These are phyloP conservation scores for Callipepla californica DNA, from an alignment of 2,113 vertebrate genomes.

Conservation along the genomic window DNA sequence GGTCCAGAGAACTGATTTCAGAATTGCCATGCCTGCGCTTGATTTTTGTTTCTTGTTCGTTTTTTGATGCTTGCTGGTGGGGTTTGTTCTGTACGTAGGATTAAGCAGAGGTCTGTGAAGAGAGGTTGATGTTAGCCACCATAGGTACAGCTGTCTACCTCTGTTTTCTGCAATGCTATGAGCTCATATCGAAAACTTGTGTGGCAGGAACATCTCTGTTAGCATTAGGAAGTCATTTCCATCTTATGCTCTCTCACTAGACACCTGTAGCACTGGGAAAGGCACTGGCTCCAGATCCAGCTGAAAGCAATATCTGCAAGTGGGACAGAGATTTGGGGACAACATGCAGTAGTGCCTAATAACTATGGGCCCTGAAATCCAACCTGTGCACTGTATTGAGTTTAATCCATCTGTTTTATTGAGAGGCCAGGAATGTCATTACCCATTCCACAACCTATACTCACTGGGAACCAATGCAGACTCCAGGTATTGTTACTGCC, in stretches of 20 bases:
- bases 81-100: not conserved
- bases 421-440: not conserved
- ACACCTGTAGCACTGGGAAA: not conserved
- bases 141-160: not conserved
- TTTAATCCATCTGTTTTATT: accelerated
- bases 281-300: not conserved
- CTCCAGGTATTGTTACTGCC: not conserved
- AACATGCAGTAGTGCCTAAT: not conserved
- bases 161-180: accelerated
- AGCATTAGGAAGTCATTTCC: not conserved
- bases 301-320: not conserved
- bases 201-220: not conserved
- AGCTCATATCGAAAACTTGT: not conserved
- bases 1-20: not conserved
- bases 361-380: not conserved
- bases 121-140: not conserved
- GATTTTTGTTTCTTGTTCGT: not conserved
- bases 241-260: not conserved
- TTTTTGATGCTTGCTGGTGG: not conserved
- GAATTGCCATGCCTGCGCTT: not conserved
- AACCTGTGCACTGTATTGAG: not conserved
- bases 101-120: not conserved
- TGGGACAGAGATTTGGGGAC: not conserved
- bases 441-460: accelerated
- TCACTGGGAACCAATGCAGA: not conserved